Conservation (phyloP, 1,140 invertebrate genomes). For the Pomacea maculata region DNA sequence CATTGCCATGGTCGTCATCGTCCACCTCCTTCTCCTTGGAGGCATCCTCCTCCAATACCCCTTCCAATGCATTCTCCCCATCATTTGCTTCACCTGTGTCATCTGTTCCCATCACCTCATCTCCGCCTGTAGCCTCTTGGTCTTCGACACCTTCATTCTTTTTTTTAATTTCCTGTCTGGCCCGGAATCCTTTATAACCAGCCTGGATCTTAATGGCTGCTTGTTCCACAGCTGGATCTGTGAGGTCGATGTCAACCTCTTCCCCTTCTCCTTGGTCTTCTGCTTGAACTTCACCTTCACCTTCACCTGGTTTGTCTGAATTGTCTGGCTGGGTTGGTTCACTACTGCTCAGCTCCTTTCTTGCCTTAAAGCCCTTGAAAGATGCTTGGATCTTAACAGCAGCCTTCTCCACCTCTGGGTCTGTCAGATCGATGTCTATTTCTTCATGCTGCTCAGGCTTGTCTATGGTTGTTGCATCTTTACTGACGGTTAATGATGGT, state of each 20-base stretch:
- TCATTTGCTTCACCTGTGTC: conserved; percentile 18
- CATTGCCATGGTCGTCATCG: conserved; percentile 4
- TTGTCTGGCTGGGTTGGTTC: conserved; percentile 56
- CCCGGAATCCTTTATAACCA: conserved; percentile 52
- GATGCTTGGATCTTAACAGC: conserved; percentile 80
- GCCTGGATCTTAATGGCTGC: conserved; percentile 61
- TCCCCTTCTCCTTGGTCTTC: conserved; percentile 33
- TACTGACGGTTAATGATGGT: conserved; percentile 7
- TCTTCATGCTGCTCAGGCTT: conserved; percentile 30
- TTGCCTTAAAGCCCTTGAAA: conserved; percentile 71
- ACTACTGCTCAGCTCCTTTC: conserved; percentile 25
- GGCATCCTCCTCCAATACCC: neutral
- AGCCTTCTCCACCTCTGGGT: conserved; percentile 82
- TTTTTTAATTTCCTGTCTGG: conserved; percentile 41
- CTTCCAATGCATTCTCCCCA: conserved; percentile 7
- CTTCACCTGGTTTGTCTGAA: neutral
- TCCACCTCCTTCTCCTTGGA: no score
- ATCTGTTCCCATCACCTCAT: conserved; percentile 16
- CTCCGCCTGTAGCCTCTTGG: conserved; percentile 17
- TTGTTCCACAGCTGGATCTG: conserved; percentile 54
- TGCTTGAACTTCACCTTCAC: conserved; percentile 1
- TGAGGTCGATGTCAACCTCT: conserved; percentile 58
- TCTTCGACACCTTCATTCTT: neutral
- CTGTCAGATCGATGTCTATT: conserved; percentile 59
- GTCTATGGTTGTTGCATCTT: neutral